Conservation (phyloP, 2,888 invertebrate genomes). For the Arrhopalites spinosus region DNA sequence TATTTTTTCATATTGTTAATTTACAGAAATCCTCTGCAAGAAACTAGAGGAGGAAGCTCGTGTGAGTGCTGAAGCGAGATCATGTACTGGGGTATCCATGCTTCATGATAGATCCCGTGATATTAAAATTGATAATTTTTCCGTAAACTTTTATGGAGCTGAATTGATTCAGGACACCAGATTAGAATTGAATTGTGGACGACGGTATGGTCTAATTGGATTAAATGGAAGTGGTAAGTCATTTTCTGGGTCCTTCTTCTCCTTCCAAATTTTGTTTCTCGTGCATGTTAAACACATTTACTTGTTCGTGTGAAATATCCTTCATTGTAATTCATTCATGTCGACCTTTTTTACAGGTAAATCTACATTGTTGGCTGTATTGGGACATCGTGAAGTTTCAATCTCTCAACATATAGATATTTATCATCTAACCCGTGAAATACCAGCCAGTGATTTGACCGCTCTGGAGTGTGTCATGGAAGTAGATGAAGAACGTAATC, state of each 20-base stretch:
- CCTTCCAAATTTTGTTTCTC: no score
- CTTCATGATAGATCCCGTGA: conserved; percentile 96
- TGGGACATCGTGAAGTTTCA: conserved; percentile 92
- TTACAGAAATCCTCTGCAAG: conserved; percentile 78
- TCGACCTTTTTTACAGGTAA: conserved; percentile 71
- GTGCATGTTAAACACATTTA: no score
- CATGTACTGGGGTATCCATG: conserved; percentile 92
- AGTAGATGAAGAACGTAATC: conserved; percentile 90
- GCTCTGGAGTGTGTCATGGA: conserved; percentile 97
- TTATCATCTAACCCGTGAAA: conserved; percentile 94
- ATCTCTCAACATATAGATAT: conserved; percentile 97
- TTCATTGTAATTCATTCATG: no score
- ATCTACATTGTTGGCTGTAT: conserved; percentile 86
- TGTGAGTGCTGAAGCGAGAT: conserved; percentile 88
- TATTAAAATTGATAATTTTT: conserved; percentile 93
- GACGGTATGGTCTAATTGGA: conserved; percentile 94
- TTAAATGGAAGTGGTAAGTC: conserved; percentile 91
- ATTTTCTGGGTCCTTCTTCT: no score
- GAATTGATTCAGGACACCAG: conserved; percentile 95
- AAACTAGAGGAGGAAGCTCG: conserved; percentile 89
- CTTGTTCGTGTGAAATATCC: no score
- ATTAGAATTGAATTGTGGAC: conserved; percentile 94
- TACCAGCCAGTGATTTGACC: conserved; percentile 96
- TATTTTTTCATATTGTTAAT: neutral
- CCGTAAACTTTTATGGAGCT: conserved; percentile 96